Conservation (phyloP, 2,888 invertebrate genomes). For the Alloplasta piceator region DNA sequence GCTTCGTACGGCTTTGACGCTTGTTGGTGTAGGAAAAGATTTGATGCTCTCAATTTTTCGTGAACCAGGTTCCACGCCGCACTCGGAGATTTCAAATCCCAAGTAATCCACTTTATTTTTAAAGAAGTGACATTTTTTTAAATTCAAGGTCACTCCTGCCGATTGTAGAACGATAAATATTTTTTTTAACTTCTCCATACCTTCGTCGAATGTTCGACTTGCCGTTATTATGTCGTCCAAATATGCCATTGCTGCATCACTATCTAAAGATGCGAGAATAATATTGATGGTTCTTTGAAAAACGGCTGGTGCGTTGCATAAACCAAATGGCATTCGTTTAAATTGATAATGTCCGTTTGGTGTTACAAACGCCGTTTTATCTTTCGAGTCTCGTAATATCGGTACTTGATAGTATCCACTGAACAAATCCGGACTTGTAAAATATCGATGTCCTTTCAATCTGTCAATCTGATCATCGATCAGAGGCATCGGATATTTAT, state of each 20-base stretch:
- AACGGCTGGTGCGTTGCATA: slow-evolving; percentile 6
- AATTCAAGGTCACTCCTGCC: slow-evolving; percentile 19
- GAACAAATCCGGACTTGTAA: slow-evolving; percentile 74
- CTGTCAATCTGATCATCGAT: slow-evolving; percentile 78
- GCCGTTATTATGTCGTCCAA: slow-evolving; percentile 70
- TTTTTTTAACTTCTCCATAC: slow-evolving; percentile 11
- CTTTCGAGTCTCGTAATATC: slow-evolving; percentile 70
- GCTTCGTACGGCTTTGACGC: slow-evolving; percentile 9
- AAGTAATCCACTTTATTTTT: slow-evolving; percentile 44
- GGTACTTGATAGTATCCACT: slow-evolving; percentile 76
- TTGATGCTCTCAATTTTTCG: neutral
- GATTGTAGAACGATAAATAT: neutral
- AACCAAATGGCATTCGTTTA: slow-evolving; percentile 73
- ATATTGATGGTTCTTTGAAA: slow-evolving; percentile 74
- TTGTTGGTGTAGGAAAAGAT: slow-evolving; percentile 13
- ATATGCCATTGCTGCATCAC: slow-evolving; percentile 64
- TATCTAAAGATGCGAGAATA: slow-evolving; percentile 60
- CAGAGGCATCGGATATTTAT: slow-evolving; percentile 75
- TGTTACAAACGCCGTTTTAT: slow-evolving; percentile 78
- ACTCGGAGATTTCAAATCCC: slow-evolving; percentile 29
- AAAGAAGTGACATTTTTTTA: slow-evolving; percentile 48
- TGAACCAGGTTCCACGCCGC: neutral
- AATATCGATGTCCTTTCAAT: slow-evolving; percentile 71
- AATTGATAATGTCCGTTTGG: slow-evolving; percentile 78
- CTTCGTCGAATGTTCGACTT: slow-evolving; percentile 57